Evolutionary conservation across 1,140 invertebrate species (phyloP), one percentile per base, ranked within the genome.

Genomic region (Drosophila mauritiana): DNA sequence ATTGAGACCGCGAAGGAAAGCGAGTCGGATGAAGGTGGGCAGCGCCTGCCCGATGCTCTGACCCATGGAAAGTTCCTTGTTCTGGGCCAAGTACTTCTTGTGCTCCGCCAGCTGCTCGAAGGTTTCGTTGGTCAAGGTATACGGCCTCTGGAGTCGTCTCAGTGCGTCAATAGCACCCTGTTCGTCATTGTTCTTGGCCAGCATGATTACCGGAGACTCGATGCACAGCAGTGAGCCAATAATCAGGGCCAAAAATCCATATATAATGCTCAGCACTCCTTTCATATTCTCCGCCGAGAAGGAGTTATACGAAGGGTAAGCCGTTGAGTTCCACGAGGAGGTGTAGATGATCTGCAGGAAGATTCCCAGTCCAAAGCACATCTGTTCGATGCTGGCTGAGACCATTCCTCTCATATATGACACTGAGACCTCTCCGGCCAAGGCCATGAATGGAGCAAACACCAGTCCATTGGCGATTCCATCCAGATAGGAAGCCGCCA

Each of bases 381-480:
- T 31, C 17, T 88, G 84, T 15, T 88, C 84, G 5, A 61, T 22
- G 31, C 59, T 70, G 4, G 70, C 58, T 13, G 57, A 6, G 1
- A 64, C 36, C 2, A 51, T 0, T 5, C 84, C 85, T 0, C 84
- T 65, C 68, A 84, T 72, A 27, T 73, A 78, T 0, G 61, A 45
- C 1, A 80, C 58, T 0, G 80, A n/a, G 0, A 88, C 67, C 22
- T 88, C 84, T 0, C 84, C 84, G 7, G 48, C 37, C n/a, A 88
- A 11, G 0, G 84, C 84, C 56, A 89, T 22, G 5, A 78, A 63
- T 0, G 84, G 84, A 1, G 84, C 73, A 61, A 88, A 89, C 0
- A 46, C 49, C 20, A 88, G 7, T 1, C 84, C 84, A 57, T 88
- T 88, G 59, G 56, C 84, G 17, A 88, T 80, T 8, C 84, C 84